Conservation (phyloP, 2,888 invertebrate species). For the Chrysotoxum bicinctum region DNA sequence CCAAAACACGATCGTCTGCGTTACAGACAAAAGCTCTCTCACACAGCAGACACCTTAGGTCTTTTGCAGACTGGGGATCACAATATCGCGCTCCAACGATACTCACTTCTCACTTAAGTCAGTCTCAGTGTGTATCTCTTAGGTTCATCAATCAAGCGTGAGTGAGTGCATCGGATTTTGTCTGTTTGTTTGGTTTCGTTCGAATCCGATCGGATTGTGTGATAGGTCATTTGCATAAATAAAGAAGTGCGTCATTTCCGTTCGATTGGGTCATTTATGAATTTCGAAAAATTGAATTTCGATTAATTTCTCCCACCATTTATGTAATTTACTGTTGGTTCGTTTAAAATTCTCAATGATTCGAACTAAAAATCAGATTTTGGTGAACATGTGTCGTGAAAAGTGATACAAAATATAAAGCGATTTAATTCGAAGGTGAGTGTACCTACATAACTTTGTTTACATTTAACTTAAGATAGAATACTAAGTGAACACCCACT, state of each 20-base stretch:
- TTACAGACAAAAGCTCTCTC: constrained; percentile 67
- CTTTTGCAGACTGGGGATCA: constrained; percentile 55
- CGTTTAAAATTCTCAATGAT: constrained; percentile 1
- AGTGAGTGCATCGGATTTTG: constrained; percentile 68
- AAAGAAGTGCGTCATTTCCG: constrained; percentile 69
- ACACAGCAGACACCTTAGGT: not conserved
- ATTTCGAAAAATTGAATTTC: constrained; percentile 30
- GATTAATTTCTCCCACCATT: constrained; percentile 23
- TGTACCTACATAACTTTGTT: constrained; percentile 37
- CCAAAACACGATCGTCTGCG: not conserved
- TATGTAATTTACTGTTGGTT: not conserved
- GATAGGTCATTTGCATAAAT: constrained; percentile 61
- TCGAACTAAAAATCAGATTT: constrained; percentile 43
- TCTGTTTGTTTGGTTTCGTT: not conserved
- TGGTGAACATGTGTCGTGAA: constrained; percentile 56
- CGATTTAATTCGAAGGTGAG: constrained; percentile 48
- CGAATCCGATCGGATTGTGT: constrained; percentile 15
- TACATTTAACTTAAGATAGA: constrained; percentile 17
- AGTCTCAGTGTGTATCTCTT: constrained; percentile 71
- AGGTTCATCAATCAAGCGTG: constrained; percentile 71
- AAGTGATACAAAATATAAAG: constrained; percentile 21
- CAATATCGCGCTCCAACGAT: constrained; percentile 38
- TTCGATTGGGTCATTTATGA: constrained; percentile 45
- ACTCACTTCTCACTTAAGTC: constrained; percentile 53
- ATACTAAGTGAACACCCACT: constrained; percentile 18